These are phyloP conservation scores for Leuctra nigra DNA, from an alignment of 2,888 invertebrate genomes.

Conservation along the genomic window DNA sequence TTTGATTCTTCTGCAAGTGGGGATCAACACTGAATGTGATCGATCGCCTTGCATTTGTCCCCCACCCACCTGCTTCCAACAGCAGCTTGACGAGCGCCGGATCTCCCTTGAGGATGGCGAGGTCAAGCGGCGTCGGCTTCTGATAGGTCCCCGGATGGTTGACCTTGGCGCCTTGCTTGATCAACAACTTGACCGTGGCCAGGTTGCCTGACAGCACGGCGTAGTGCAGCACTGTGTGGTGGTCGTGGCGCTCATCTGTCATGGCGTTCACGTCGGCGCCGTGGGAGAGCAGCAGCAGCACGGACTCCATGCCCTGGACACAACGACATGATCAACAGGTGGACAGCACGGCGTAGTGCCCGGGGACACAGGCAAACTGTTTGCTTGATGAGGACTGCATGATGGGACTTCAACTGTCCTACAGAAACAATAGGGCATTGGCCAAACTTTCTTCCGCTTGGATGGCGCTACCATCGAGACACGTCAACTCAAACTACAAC, in stretches of 20 bases:
- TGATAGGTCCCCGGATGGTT: slow-evolving; percentile 54
- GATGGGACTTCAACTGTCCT: too few species aligned
- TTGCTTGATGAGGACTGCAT: too few species aligned
- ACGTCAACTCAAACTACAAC: too few species aligned
- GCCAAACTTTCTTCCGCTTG: too few species aligned
- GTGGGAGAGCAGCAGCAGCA: slow-evolving; percentile 64
- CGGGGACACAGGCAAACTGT: too few species aligned
- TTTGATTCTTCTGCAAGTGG: too few species aligned
- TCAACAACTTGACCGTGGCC: slow-evolving; percentile 66
- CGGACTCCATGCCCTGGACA: slow-evolving; percentile 65
- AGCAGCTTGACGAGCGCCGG: slow-evolving; percentile 62
- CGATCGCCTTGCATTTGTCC: too few species aligned
- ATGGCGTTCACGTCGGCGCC: slow-evolving; percentile 84
- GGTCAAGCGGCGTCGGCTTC: slow-evolving; percentile 75
- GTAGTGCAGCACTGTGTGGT: slow-evolving; percentile 81
- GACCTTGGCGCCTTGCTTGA: slow-evolving; percentile 74
- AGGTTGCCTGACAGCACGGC: slow-evolving; percentile 75
- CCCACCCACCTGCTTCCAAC: slow-evolving; percentile 60
- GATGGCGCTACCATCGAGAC: too few species aligned
- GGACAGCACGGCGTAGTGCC: too few species aligned
- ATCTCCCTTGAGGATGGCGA: slow-evolving; percentile 78
- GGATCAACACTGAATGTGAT: too few species aligned
- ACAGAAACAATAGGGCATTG: too few species aligned
- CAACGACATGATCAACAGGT: too few species aligned
- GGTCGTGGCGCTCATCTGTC: slow-evolving; percentile 80